Conservation (phyloP, 1,140 invertebrate genomes). For the Alviniconcha marisindica region DNA sequence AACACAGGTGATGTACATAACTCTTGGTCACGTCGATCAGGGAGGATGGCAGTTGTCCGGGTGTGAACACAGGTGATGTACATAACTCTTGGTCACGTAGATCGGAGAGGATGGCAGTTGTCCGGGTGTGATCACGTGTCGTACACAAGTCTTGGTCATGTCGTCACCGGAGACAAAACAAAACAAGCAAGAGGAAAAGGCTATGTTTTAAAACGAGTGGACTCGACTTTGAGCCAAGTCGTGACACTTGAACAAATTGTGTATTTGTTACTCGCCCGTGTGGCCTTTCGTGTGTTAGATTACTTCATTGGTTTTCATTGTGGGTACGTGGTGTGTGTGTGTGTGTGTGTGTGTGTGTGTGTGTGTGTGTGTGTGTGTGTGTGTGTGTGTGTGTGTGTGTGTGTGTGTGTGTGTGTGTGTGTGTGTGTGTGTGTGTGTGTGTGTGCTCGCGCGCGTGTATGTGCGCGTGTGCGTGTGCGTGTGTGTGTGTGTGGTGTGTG, state of each 20-base stretch:
- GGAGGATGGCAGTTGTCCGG: too few relatives aligned
- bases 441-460: neutral
- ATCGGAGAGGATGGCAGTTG: too few relatives aligned
- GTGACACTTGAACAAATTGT: neutral
- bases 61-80: too few relatives aligned
- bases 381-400: conserved; percentile 12
- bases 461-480: neutral
- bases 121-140: too few relatives aligned
- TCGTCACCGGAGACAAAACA: too few relatives aligned
- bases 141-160: too few relatives aligned
- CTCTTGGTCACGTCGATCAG: too few relatives aligned
- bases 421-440: neutral
- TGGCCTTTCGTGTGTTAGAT: neutral
- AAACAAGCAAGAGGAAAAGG: too few relatives aligned
- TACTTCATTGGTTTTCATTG: neutral
- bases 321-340: neutral
- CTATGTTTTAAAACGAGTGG: neutral
- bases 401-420: conserved; percentile 4
- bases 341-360: too few relatives aligned
- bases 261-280: neutral
- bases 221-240: too few relatives aligned
- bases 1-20: too few relatives aligned
- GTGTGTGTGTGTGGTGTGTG: conserved; percentile 12
- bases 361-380: neutral
- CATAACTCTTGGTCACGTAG: too few relatives aligned